phyloP scores from a whole-genome alignment of 2,797 vertebrate genomes.

The Avahi laniger region DNA sequence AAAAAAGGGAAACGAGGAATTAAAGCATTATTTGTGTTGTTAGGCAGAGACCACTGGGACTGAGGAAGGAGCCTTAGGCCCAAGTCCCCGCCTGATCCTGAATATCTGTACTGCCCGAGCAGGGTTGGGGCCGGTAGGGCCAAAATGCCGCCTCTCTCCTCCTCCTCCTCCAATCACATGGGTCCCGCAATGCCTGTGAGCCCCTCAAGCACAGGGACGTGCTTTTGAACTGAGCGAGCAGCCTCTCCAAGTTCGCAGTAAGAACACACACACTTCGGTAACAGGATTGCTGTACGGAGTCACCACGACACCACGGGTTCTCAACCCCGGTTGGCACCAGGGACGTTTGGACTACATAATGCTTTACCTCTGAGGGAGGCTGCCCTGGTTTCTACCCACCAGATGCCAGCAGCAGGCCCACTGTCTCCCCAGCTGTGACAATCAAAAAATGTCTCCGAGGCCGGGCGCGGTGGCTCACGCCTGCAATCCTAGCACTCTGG shows the following conservation, averaged over 20 bases:
- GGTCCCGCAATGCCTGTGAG: not conserved
- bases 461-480: no score
- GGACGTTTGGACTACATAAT: accelerated
- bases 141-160: not conserved
- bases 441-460: not conserved
- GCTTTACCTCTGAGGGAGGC: accelerated
- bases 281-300: not conserved
- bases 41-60: not conserved
- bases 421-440: not conserved
- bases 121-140: not conserved
- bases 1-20: not conserved
- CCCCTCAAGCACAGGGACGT: not conserved
- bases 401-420: not conserved
- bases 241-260: not conserved
- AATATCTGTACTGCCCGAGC: accelerated
- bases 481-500: no score
- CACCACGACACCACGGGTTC: not conserved
- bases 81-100: not conserved
- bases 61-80: not conserved
- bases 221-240: not conserved
- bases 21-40: not conserved
- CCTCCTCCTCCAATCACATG: no score
- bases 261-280: not conserved
- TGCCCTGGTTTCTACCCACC: not conserved
- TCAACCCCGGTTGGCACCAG: accelerated